Conservation (phyloP, 1,140 invertebrate species). For the Saccostrea echinata region DNA sequence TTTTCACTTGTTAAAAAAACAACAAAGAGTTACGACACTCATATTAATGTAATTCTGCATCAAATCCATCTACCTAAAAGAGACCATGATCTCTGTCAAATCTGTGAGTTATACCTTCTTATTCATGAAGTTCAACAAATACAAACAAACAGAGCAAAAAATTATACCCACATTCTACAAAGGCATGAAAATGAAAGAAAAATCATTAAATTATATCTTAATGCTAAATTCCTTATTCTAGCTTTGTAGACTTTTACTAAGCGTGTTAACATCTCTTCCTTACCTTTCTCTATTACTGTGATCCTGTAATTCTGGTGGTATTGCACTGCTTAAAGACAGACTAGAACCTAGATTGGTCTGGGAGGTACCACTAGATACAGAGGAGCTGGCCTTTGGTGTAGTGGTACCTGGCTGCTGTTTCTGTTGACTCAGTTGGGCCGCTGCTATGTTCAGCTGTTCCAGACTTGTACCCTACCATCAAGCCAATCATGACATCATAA, state of each 20-base stretch:
- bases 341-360: conserved; percentile 45
- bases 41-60: too few species aligned
- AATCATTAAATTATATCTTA: too few species aligned
- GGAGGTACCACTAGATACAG: background rate
- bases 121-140: too few species aligned
- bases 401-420: conserved; percentile 34
- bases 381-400: conserved; percentile 7
- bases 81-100: too few species aligned
- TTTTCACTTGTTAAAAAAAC: conserved; percentile 66
- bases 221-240: too few species aligned
- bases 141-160: background rate
- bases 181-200: too few species aligned
- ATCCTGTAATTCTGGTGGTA: conserved; percentile 63
- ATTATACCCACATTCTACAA: too few species aligned
- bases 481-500: background rate
- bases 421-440: conserved; percentile 71
- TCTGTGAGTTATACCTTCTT: too few species aligned
- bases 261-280: too few species aligned
- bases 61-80: too few species aligned
- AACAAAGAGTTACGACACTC: too few species aligned
- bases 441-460: conserved; percentile 70
- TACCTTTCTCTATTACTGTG: conserved; percentile 68
- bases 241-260: too few species aligned
- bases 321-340: conserved; percentile 60
- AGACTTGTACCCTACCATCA: conserved; percentile 69